Percentiles rank a stretch among this genome's conserved stretches.
These are phyloP conservation scores for Aurelia aurita DNA, from an alignment of 30 jellyfish, hydroid and myxozoan species.

Conservation along the genomic window DNA sequence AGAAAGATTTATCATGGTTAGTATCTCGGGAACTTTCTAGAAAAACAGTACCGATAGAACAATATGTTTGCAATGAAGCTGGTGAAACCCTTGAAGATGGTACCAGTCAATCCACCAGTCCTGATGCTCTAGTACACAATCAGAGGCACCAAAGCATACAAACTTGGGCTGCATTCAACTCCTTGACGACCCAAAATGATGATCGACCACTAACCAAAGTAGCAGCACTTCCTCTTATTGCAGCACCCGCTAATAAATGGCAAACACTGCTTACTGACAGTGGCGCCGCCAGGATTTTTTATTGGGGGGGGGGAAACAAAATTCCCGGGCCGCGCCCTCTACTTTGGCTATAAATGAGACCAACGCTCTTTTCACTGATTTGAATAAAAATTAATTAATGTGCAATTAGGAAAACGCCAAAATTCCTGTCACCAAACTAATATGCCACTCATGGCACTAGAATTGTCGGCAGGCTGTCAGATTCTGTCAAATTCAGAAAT, in stretches of 20 bases:
- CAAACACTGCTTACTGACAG: slow-evolving; percentile 19
- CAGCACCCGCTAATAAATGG: slow-evolving; percentile 29
- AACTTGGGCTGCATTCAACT: slow-evolving; percentile 31
- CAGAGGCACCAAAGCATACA: slow-evolving; percentile 11
- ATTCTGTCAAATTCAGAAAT: no score
- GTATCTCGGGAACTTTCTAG: slow-evolving; percentile 33
- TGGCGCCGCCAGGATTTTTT: no score
- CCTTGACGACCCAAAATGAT: slow-evolving; percentile 15
- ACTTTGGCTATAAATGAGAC: no score
- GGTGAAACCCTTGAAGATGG: neutral
- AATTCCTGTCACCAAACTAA: no score
- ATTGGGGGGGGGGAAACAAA: no score
- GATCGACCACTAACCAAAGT: slow-evolving; percentile 30
- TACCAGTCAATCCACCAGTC: slow-evolving; percentile 2
- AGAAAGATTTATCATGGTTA: slow-evolving; percentile 21
- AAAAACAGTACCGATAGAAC: neutral
- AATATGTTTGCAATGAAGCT: slow-evolving; percentile 1
- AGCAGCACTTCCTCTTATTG: slow-evolving; percentile 32
- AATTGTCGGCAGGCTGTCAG: no score
- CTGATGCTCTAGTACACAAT: slow-evolving; percentile 14
- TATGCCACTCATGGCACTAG: no score
- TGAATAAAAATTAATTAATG: no score
- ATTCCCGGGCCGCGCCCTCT: no score
- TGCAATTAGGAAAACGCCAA: no score
- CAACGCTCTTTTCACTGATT: no score